Percentiles rank a stretch among this genome's conserved stretches.
These are phyloP conservation scores for Heptranchias perlo DNA, from an alignment of 2,113 vertebrate species.

Conservation along the genomic window DNA sequence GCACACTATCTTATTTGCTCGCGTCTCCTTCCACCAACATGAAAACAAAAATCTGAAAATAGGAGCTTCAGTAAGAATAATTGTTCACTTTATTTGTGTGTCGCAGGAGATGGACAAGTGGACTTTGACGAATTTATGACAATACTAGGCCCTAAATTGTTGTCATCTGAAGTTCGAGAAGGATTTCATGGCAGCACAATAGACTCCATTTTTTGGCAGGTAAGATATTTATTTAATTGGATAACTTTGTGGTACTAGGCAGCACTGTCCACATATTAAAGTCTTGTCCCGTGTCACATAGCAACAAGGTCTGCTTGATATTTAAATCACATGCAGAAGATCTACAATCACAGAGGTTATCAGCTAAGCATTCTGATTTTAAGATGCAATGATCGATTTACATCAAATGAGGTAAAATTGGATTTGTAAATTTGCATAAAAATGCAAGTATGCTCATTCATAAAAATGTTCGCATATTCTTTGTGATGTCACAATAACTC, in stretches of 20 bases:
- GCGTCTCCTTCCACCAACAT: background rate
- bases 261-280: background rate
- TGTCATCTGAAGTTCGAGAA: slow-evolving; percentile 87
- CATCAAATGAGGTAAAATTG: background rate
- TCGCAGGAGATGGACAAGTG: slow-evolving; percentile 89
- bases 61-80: background rate
- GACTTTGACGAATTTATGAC: slow-evolving; percentile 98
- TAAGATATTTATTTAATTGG: slow-evolving; percentile 47
- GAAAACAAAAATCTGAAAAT: background rate
- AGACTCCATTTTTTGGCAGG: slow-evolving; percentile 99
- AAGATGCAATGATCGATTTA: background rate
- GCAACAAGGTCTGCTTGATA: background rate
- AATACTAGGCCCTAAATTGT: slow-evolving; percentile 90
- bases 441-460: background rate
- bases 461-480: background rate
- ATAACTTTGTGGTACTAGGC: background rate
- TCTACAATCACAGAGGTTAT: background rate
- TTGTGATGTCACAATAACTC: background rate
- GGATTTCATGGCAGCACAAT: slow-evolving; percentile 92
- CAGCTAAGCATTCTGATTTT: background rate
- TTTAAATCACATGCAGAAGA: background rate
- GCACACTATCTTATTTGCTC: background rate
- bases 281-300: background rate
- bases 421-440: background rate
- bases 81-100: background rate